Conservation (phyloP, 1,140 invertebrate genomes). For the Tigriopus japonicus region DNA sequence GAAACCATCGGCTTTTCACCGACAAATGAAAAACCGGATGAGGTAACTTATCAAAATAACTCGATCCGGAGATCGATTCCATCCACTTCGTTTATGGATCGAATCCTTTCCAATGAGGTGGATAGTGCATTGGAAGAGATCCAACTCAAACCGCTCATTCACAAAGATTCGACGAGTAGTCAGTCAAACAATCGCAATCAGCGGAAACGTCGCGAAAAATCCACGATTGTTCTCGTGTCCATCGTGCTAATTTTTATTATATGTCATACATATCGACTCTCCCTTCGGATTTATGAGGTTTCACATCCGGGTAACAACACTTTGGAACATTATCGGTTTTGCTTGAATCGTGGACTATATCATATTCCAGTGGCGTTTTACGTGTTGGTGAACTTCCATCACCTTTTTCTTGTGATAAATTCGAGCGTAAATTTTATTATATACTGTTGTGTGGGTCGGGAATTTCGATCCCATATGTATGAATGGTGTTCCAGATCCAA, state of each 20-base stretch:
- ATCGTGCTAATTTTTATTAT: conserved; percentile 1
- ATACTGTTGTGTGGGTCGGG: conserved; percentile 2
- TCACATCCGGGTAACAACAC: conserved; percentile 3
- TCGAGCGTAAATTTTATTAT: conserved; percentile 9
- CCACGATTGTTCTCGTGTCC: background rate
- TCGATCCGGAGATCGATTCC: too few species aligned
- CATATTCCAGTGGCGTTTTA: conserved; percentile 7
- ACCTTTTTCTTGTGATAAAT: conserved; percentile 6
- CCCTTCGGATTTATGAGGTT: background rate
- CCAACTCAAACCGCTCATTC: too few species aligned
- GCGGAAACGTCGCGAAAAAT: conserved; percentile 1
- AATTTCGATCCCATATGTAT: conserved; percentile 2
- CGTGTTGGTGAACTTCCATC: conserved; percentile 1
- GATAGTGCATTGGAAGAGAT: too few species aligned
- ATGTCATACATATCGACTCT: conserved; percentile 1
- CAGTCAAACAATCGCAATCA: too few species aligned
- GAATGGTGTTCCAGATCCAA: too few species aligned
- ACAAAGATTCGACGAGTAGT: too few species aligned
- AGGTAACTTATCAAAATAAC: too few species aligned
- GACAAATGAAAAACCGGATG: too few species aligned
- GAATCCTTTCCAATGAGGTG: too few species aligned
- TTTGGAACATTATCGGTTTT: background rate
- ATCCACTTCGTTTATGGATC: too few species aligned
- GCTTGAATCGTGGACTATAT: background rate
- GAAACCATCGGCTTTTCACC: too few species aligned